Evolutionary conservation across 1,140 invertebrate genomes (phyloP).

Genomic region (Chrysoperla carnea): DNA sequence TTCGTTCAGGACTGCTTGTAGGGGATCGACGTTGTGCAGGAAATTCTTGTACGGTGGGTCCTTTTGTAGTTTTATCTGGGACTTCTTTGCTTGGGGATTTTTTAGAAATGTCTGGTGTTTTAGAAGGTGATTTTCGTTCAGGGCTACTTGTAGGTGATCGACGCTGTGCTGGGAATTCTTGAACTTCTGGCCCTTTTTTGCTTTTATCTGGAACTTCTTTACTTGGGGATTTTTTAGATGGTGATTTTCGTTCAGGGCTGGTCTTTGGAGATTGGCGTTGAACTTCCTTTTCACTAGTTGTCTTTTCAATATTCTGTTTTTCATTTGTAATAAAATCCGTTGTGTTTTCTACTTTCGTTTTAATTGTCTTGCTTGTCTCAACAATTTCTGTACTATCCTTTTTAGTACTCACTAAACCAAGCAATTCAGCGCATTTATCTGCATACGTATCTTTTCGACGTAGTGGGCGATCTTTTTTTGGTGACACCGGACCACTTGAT

Average conservation of each 20-base stretch:
- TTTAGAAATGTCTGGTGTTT: background rate
- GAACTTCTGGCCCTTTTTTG: background rate
- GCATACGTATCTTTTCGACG: conserved; percentile 47
- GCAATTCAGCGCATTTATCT: conserved; percentile 42
- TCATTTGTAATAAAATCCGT: background rate
- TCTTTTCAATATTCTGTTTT: background rate
- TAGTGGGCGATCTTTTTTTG: conserved; percentile 23
- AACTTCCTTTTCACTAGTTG: background rate
- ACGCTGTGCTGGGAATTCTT: background rate
- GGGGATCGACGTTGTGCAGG: background rate
- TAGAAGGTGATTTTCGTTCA: background rate
- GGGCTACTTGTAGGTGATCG: background rate
- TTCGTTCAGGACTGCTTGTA: background rate
- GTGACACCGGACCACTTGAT: conserved; percentile 9
- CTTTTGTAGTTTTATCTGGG: conserved; percentile 3
- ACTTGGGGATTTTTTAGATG: background rate
- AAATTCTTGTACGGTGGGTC: background rate
- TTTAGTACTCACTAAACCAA: conserved; percentile 33
- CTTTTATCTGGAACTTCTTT: background rate
- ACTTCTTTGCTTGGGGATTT: conserved; percentile 3
- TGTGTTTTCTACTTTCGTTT: background rate
- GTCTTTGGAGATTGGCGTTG: background rate
- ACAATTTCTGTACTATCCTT: conserved; percentile 10
- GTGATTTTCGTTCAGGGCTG: background rate
- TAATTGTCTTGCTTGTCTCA: conserved; percentile 10